phyloP scores from a whole-genome alignment of 1,140 invertebrate genomes.

The Telenomus remus region DNA sequence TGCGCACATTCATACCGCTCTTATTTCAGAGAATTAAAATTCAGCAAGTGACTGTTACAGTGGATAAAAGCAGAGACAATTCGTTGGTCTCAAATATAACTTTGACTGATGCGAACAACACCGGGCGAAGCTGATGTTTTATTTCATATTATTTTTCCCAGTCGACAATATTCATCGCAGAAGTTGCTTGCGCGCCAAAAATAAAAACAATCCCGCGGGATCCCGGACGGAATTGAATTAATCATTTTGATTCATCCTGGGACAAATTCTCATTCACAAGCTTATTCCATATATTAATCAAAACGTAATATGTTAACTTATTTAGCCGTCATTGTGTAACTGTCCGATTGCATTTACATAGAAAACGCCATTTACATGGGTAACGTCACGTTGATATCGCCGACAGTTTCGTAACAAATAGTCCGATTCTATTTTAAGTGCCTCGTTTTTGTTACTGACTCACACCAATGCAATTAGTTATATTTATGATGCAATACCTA shows the following conservation, averaged over 20 bases:
- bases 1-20: too few species aligned
- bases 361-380: slow-evolving; percentile 10
- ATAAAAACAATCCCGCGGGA: neutral
- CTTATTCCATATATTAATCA: slow-evolving; percentile 29
- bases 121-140: neutral
- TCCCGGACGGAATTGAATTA: slow-evolving; percentile 13
- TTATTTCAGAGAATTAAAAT: too few species aligned
- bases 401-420: slow-evolving; percentile 12
- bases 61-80: neutral
- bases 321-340: slow-evolving; percentile 34
- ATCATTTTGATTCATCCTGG: slow-evolving; percentile 14
- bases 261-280: slow-evolving; percentile 10
- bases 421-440: slow-evolving; percentile 24
- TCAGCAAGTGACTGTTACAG: too few species aligned
- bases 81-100: slow-evolving; percentile 13
- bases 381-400: slow-evolving; percentile 26
- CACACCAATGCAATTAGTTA: slow-evolving; percentile 9
- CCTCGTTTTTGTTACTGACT: slow-evolving; percentile 1
- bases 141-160: slow-evolving; percentile 13
- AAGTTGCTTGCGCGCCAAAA: slow-evolving; percentile 6
- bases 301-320: slow-evolving; percentile 24
- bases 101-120: slow-evolving; percentile 21
- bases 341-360: slow-evolving; percentile 27
- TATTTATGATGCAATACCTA: slow-evolving; percentile 13
- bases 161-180: neutral